A percentile compares a stretch with the other conserved stretches of the same genome.
These are phyloP conservation scores for Spermophilus dauricus DNA, from an alignment of 2,113 vertebrate species.

Conservation along the genomic window DNA sequence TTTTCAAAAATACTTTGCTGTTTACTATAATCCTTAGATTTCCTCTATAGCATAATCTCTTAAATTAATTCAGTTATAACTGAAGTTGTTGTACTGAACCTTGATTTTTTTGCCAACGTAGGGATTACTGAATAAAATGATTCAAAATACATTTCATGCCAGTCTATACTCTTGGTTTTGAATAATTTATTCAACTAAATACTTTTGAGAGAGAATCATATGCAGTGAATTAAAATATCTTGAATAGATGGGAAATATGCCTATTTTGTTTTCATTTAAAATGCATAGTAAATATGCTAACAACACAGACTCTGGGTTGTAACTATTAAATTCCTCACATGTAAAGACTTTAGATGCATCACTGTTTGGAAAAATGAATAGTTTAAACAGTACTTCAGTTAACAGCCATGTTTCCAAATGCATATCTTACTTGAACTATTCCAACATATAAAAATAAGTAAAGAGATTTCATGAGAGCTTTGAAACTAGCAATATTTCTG, in stretches of 20 bases:
- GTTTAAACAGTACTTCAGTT: conserved; percentile 45
- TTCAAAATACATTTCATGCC: conserved; percentile 45
- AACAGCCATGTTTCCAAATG: background rate
- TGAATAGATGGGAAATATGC: conserved; percentile 47
- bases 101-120: conserved; percentile 58
- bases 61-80: conserved; percentile 42
- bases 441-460: conserved; percentile 68
- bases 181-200: conserved; percentile 69
- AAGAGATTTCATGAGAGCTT: conserved; percentile 53
- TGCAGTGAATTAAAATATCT: conserved; percentile 41
- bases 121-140: conserved; percentile 62
- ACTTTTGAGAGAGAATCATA: conserved; percentile 56
- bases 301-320: background rate
- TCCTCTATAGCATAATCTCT: conserved; percentile 51
- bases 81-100: background rate
- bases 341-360: background rate
- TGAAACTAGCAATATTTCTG: conserved; percentile 41
- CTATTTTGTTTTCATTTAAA: conserved; percentile 47
- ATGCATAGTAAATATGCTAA: background rate
- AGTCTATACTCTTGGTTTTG: conserved; percentile 38
- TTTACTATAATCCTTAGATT: conserved; percentile 56
- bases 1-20: conserved; percentile 8
- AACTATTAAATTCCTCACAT: background rate
- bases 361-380: conserved; percentile 47
- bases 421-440: conserved; percentile 59